Evolutionary conservation across 2,113 vertebrate genomes (phyloP), one percentile per base, ranked within the genome.

Genomic region (Melanotaenia duboulayi): DNA sequence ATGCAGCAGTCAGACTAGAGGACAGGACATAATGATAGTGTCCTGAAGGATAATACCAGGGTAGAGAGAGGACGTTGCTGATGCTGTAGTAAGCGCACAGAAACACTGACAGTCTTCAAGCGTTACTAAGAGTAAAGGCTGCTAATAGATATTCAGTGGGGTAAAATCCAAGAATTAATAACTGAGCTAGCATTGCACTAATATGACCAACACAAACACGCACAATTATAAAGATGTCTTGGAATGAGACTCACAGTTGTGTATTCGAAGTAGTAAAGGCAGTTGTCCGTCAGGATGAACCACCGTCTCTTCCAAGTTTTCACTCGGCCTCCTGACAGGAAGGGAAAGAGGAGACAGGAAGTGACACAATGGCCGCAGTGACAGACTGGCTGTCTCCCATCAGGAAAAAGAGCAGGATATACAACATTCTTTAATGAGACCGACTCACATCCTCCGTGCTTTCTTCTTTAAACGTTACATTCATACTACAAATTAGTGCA

Each of bases 271-370:
- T 97, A 97, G 92, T 97, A 98, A 8, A 98, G 95, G 93, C 97
- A 98, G 94, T 97, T 98, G 92, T 98, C 97, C 0, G 97, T 98
- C 83, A 98, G 93, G 72, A 98, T 98, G 92, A 98, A 98, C 97
- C 97, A 98, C 78, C 97, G 93, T 0, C 97, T 88, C 81, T 97
- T 97, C 97, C 97, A 98, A 1, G 97, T 98, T 93, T 98, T 98
- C 78, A 98, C 96, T 68, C 97, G 87, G 20, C 92, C 92, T 7
- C 92, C 92, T 93, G 77, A 66, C 68, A 78, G 93, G 74, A 87
- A 90, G 55, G 87, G 55, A 56, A 59, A 85, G 49, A 84, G 76
- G 62, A 83, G 52, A 85, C 57, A 76, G 81, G 80, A 87, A 73
- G 69, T 91, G 74, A 83, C 78, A 81, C 72, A 74, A 73, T 64